Evolutionary conservation across 2,797 vertebrate genomes (phyloP), one percentile per base, ranked within the genome.

Genomic region (Cyprinodon diabolis): DNA sequence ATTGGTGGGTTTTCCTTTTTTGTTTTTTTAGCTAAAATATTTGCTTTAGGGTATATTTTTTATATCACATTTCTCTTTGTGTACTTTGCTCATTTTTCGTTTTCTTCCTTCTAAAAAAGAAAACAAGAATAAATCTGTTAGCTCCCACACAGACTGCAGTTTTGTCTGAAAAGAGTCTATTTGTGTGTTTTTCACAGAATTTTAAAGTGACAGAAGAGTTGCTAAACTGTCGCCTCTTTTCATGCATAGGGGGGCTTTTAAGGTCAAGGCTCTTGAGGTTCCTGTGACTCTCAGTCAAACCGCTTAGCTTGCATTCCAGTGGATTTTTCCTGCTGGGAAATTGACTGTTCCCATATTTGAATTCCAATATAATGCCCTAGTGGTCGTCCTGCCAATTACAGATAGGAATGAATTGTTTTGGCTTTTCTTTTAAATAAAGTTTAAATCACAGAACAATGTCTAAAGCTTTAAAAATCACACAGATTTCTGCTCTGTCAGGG

Each of bases 271-370:
- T 63, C 62, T 45, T 13, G 62, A 45, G 40, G 62, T 63, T 45
- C 15, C 62, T 63, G 11, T 0, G 40, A 63, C 21, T 45, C 45
- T 63, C 35, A 63, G 21, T 63, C 10, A 45, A 63, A 45, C 37
- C 40, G 45, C 1, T 45, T 63, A 7, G 21, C 40, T 10, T 45
- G 37, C 62, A 45, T 63, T 63, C 62, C 62, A 63, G 40, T 63
- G 62, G 40, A 43, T 63, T 63, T n/a, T 63, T 40, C 40, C n/a
- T 63, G 40, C 62, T 63, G 40, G 40, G 62, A 63, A 63, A 63
- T 45, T 63, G 37, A 45, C 62, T 63, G 21, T 63, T 63, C 37
- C 62, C 62, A 63, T 63, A 45, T 45, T 63, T 3, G 40, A 45
- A 40, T 63, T 63, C 40, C 43, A 45, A 63, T 12, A 40, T 11